A percentile compares a stretch with the other conserved stretches of the same genome.
Conservation (phyloP, 2,113 vertebrate genomes). For the Romanogobio albipinnatus region DNA sequence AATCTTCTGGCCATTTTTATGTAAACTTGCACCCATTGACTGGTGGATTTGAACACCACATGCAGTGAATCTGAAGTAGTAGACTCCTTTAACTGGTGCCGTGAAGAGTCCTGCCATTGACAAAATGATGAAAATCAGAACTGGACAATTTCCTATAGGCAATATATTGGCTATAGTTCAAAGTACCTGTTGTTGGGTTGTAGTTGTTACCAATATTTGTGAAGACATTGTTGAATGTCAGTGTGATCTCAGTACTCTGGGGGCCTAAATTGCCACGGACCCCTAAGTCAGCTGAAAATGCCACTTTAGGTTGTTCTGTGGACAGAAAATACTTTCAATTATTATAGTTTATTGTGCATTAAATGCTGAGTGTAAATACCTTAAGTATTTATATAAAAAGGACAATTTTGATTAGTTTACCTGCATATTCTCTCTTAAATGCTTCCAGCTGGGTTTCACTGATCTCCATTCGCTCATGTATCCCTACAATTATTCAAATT, state of each 20-base stretch:
- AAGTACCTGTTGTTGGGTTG: slow-evolving; percentile 28
- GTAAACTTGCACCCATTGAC: slow-evolving; percentile 5
- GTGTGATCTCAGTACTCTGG: not conserved
- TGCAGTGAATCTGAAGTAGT: slow-evolving; percentile 25
- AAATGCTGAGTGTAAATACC: not conserved
- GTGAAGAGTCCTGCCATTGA: slow-evolving; percentile 31
- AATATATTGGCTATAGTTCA: not conserved
- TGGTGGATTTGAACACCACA: not conserved
- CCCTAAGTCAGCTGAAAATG: slow-evolving; percentile 28
- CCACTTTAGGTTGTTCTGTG: slow-evolving; percentile 13
- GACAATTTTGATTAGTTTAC: not conserved
- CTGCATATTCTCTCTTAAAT: not conserved
- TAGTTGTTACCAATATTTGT: slow-evolving; percentile 40
- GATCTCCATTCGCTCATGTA: not conserved
- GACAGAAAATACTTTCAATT: not conserved
- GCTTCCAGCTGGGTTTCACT: not conserved
- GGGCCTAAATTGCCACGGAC: not conserved
- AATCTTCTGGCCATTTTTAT: not conserved
- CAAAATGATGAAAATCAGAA: not conserved
- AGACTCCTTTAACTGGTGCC: slow-evolving; percentile 37
- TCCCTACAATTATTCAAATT: not conserved
- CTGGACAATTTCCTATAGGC: not conserved
- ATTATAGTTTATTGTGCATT: not conserved
- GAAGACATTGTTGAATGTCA: slow-evolving; percentile 13
- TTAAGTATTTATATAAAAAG: not conserved